Evolutionary conservation across 2,888 invertebrate genomes (phyloP), one percentile per base, ranked within the genome.

Genomic region (Autographa gamma): DNA sequence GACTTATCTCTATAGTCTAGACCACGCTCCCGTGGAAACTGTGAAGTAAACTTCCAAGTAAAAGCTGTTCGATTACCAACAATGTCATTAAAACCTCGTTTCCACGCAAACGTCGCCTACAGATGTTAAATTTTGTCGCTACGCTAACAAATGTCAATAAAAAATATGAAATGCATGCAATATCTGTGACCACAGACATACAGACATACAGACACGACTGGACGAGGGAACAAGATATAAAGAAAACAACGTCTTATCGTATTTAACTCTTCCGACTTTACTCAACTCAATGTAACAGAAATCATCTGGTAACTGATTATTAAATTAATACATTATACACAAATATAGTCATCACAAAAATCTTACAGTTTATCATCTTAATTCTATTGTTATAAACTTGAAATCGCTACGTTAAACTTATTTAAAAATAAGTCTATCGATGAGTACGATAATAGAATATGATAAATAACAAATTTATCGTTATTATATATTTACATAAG

Each of bases 211-310:
- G 78, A 82, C 86, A 83, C 76, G 63, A 84, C 80, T 86, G 87
- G 89, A 90, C 87, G 86, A 90, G 92, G 93, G 93, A 90, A 90
- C 88, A 83, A 88, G 87, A 81, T 82, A 72, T 85, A 93, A 95
- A 92, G 87, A 94, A 95, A 95, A 95, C 95, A 95, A 95, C 94
- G 80, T 89, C 89, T 91, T 87, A 90, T 93, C 88, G 82, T 90
- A 91, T 92, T 91, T 92, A 91, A 92, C 91, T 92, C 87, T 89
- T 91, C 91, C 90, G 88, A 90, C 89, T 95, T 95, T 95, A 95
- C 95, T 95, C 93, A 93, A 93, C 89, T 92, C 89, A 93, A 91
- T 91, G 85, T 89, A 95, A 95, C 94, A 95, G 92, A 95, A 93
- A 88, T 91, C 85, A 87, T 91, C 89, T 94, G 95, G 94, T 95